These are phyloP conservation scores for Neodiprion lecontei DNA, from an alignment of 1,140 invertebrate species.

Conservation along the genomic window DNA sequence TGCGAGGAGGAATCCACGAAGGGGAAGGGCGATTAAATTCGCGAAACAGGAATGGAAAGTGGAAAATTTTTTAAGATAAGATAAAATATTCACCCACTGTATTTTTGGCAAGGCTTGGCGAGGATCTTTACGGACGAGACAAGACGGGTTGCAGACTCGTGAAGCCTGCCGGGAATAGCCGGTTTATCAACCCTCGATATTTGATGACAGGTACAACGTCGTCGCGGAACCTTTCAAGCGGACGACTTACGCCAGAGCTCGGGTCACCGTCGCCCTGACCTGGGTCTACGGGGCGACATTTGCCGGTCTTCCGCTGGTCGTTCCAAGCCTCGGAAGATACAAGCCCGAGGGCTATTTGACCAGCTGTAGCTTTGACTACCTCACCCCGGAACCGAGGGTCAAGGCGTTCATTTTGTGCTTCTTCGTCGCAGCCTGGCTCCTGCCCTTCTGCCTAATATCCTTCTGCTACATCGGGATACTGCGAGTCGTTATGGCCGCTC, in stretches of 20 bases:
- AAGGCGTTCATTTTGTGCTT: constrained; percentile 72
- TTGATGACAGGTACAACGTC: background rate
- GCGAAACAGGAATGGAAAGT: too few relatives aligned
- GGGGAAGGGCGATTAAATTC: too few relatives aligned
- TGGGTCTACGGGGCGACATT: constrained; percentile 79
- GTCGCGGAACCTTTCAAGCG: constrained; percentile 61
- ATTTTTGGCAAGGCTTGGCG: too few relatives aligned
- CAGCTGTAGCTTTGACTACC: constrained; percentile 83
- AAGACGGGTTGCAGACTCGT: too few relatives aligned
- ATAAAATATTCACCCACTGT: too few relatives aligned
- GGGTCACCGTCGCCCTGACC: constrained; percentile 67
- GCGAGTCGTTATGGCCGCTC: constrained; percentile 65
- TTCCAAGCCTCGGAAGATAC: constrained; percentile 74
- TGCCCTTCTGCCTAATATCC: constrained; percentile 73
- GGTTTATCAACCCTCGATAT: too few relatives aligned
- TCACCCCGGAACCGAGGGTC: constrained; percentile 64
- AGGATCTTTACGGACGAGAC: too few relatives aligned
- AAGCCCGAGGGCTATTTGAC: constrained; percentile 81
- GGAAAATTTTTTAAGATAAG: too few relatives aligned
- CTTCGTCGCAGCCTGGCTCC: constrained; percentile 72
- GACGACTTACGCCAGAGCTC: constrained; percentile 67
- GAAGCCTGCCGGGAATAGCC: too few relatives aligned
- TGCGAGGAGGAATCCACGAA: too few relatives aligned
- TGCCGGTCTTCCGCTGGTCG: constrained; percentile 70
- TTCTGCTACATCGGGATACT: constrained; percentile 77